Evolutionary conservation across 2,113 vertebrate species (phyloP).

Genomic region (Catharus bicknelli): DNA sequence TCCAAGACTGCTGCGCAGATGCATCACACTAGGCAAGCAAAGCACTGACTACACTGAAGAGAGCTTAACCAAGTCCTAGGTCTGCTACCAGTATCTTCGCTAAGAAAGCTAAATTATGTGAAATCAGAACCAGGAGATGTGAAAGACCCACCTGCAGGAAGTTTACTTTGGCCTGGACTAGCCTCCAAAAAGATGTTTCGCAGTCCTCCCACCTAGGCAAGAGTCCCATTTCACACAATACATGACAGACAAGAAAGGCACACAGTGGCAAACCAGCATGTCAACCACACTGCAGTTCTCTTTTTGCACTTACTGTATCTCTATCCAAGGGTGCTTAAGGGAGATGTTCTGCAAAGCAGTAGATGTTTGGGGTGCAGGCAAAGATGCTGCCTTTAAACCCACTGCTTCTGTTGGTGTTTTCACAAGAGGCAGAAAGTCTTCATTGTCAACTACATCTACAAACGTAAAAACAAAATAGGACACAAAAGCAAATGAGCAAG

Average conservation of each 20-base stretch:
- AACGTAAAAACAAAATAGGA: conserved; percentile 24
- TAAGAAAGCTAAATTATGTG: neutral
- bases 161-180: neutral
- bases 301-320: conserved; percentile 87
- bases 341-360: conserved; percentile 84
- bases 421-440: conserved; percentile 82
- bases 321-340: conserved; percentile 92
- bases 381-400: conserved; percentile 79
- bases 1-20: neutral
- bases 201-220: neutral
- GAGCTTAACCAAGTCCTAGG: neutral
- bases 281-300: neutral
- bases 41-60: neutral
- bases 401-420: conserved; percentile 86
- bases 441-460: conserved; percentile 40
- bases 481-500: neutral
- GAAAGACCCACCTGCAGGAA: neutral
- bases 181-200: neutral
- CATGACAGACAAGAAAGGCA: neutral
- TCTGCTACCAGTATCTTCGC: neutral
- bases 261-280: neutral
- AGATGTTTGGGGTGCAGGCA: conserved; percentile 68
- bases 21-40: neutral
- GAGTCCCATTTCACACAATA: neutral
- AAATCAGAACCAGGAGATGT: neutral